phyloP scores from a whole-genome alignment of 2,888 invertebrate species.

The Coelinius sp. region DNA sequence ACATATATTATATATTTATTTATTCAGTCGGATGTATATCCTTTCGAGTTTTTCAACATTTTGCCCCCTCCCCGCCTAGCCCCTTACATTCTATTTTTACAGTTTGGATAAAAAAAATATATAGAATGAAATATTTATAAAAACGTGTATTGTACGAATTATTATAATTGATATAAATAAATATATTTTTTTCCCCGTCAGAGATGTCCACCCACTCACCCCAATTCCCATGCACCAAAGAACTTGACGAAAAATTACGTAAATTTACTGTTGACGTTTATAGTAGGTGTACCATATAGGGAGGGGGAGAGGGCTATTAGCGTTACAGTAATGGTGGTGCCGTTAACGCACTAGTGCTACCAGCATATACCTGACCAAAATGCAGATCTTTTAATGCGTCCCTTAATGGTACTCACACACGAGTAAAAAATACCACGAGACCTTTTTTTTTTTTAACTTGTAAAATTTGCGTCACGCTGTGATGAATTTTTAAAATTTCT shows the following conservation, averaged over 20 bases:
- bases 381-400: conserved; percentile 3
- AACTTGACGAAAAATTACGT: conserved; percentile 4
- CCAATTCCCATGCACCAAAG: neutral
- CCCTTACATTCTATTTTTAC: too few species aligned
- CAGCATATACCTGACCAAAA: neutral
- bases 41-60: too few species aligned
- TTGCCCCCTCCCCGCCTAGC: too few species aligned
- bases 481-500: neutral
- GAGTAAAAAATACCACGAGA: neutral
- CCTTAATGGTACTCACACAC: neutral
- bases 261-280: conserved; percentile 3
- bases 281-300: neutral
- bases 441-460: neutral
- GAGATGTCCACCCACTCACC: neutral
- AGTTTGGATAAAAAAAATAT: too few species aligned
- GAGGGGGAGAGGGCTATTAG: too few species aligned
- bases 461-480: neutral
- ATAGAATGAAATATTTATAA: too few species aligned
- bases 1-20: too few species aligned
- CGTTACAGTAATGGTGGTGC: neutral
- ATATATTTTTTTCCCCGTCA: too few species aligned
- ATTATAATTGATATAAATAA: too few species aligned
- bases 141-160: too few species aligned
- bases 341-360: neutral
- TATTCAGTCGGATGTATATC: too few species aligned